Evolutionary conservation across 2,888 invertebrate genomes (phyloP).

Genomic region (Cantharis lateralis): DNA sequence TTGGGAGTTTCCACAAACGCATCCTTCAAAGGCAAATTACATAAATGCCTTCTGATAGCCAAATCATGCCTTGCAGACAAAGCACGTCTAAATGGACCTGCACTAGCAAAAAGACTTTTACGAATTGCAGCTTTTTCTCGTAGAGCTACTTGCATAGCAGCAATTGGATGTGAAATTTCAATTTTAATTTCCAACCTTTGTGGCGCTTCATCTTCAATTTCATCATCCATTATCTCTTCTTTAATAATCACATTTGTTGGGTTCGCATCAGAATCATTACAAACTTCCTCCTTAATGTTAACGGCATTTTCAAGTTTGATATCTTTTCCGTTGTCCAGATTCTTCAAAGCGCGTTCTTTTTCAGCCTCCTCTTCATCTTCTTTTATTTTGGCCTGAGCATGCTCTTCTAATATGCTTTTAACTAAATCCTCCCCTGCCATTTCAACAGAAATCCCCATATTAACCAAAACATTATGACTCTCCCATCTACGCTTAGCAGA

Average conservation of each 20-base stretch:
- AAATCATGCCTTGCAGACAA: constrained; percentile 80
- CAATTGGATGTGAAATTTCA: constrained; percentile 58
- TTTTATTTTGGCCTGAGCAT: constrained; percentile 45
- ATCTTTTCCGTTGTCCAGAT: constrained; percentile 20
- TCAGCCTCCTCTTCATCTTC: constrained; percentile 35
- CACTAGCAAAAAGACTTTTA: constrained; percentile 67
- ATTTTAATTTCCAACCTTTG: constrained; percentile 39
- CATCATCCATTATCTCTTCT: constrained; percentile 8
- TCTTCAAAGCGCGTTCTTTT: constrained; percentile 2
- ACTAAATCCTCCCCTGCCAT: constrained; percentile 74
- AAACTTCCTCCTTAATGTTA: constrained; percentile 36
- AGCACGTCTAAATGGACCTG: constrained; percentile 77
- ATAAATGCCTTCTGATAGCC: constrained; percentile 71
- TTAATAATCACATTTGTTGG: constrained; percentile 41
- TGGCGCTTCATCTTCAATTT: constrained; percentile 37
- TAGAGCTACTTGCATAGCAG: constrained; percentile 66
- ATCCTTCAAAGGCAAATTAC: constrained; percentile 69
- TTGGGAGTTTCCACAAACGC: constrained; percentile 52
- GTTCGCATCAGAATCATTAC: constrained; percentile 24
- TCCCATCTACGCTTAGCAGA: constrained; percentile 77
- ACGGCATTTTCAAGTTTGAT: constrained; percentile 31
- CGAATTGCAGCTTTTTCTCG: constrained; percentile 65
- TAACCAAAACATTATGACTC: constrained; percentile 76
- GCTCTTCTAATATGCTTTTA: constrained; percentile 53
- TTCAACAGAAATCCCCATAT: constrained; percentile 79